These are phyloP conservation scores for Ctenosaura bakeri DNA, from an alignment of 2,797 vertebrate species.

Conservation along the genomic window DNA sequence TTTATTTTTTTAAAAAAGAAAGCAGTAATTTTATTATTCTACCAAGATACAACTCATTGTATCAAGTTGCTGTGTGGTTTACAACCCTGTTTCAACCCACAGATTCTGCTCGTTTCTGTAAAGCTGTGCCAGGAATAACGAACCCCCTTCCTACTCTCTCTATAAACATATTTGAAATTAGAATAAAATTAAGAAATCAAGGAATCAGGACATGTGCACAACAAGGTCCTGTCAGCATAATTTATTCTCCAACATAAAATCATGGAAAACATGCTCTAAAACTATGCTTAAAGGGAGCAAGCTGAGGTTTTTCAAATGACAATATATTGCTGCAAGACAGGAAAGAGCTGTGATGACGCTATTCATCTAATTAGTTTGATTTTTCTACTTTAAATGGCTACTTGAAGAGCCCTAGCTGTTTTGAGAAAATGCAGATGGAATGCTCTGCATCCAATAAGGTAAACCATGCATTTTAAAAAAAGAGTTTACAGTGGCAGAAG, in stretches of 20 bases:
- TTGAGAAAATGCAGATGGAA: not conserved
- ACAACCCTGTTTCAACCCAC: not conserved
- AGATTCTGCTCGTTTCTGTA: not conserved
- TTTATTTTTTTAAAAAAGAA: not conserved
- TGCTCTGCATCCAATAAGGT: not conserved
- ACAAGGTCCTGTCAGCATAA: not conserved
- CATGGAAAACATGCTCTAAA: not conserved
- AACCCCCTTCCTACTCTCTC: not conserved
- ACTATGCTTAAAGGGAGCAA: not conserved
- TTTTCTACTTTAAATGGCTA: conserved; percentile 5
- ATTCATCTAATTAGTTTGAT: not conserved
- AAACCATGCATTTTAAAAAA: too few relatives aligned
- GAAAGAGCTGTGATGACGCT: not conserved
- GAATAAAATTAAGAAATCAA: conserved; percentile 18
- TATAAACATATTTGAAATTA: not conserved
- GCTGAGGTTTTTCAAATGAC: not conserved
- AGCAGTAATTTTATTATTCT: not conserved
- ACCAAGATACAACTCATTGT: not conserved
- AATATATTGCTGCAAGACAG: not conserved
- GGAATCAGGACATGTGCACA: not conserved
- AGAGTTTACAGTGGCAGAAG: not conserved
- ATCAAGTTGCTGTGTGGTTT: not conserved
- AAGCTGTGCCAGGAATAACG: conserved; percentile 4
- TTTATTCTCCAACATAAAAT: not conserved
- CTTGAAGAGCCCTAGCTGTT: not conserved